Evolutionary conservation across 2,797 vertebrate genomes (phyloP).

Genomic region (Anguilla marmorata): DNA sequence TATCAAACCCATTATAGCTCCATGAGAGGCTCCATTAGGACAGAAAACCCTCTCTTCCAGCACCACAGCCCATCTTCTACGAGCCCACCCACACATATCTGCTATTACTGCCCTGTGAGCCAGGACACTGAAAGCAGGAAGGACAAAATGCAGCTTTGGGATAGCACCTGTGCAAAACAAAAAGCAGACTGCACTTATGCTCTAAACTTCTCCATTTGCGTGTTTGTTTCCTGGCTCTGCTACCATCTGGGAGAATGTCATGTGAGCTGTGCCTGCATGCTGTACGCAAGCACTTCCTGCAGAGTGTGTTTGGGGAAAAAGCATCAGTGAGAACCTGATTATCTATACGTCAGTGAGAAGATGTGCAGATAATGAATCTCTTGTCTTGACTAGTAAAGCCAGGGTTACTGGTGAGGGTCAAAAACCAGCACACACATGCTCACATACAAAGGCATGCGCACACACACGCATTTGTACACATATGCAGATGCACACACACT

Average conservation of each 20-base stretch:
- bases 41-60: background rate
- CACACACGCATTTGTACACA: background rate
- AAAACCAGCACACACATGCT: background rate
- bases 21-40: slow-evolving; percentile 1
- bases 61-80: background rate
- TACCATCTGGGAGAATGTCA: background rate
- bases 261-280: background rate
- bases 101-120: background rate
- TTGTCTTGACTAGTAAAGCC: background rate
- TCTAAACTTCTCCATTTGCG: background rate
- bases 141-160: background rate
- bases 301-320: background rate
- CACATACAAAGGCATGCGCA: background rate
- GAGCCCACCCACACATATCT: background rate
- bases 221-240: background rate
- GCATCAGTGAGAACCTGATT: background rate
- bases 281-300: background rate
- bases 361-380: background rate
- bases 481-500: background rate
- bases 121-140: no score
- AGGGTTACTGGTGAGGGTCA: background rate
- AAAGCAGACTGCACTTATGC: background rate
- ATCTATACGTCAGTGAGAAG: background rate
- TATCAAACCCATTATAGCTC: background rate
- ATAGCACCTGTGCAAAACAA: background rate